phyloP scores from a whole-genome alignment of 2,113 vertebrate species.

The Sinocyclocheilus maitianheensis region DNA sequence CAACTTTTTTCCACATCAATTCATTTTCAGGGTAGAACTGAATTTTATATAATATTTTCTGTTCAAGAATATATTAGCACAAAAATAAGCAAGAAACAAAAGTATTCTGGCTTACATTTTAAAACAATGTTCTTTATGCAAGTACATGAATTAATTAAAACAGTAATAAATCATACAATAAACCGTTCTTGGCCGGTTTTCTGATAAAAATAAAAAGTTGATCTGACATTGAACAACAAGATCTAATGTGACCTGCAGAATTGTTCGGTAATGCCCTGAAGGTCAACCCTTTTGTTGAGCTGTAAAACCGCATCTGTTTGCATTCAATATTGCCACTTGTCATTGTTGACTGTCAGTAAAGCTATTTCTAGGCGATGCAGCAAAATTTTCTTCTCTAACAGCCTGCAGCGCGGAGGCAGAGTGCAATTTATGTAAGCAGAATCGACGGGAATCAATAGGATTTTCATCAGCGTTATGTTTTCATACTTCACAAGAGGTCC shows the following conservation, averaged over 20 bases:
- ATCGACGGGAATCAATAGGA: constrained; percentile 72
- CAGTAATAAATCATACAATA: not conserved
- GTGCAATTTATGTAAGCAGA: constrained; percentile 74
- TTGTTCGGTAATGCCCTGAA: not conserved
- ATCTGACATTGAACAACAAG: not conserved
- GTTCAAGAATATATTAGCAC: constrained; percentile 6
- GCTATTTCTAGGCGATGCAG: constrained; percentile 60
- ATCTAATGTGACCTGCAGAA: not conserved
- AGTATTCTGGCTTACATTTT: constrained; percentile 16
- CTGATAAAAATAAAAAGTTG: not conserved
- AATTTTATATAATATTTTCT: not conserved
- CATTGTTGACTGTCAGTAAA: constrained; percentile 50
- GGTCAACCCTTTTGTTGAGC: constrained; percentile 36
- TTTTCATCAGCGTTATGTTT: constrained; percentile 80
- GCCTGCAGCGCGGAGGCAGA: constrained; percentile 62
- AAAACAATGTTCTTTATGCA: not conserved
- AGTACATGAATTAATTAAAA: constrained; percentile 27
- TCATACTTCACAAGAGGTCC: constrained; percentile 68
- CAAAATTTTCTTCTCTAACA: constrained; percentile 62
- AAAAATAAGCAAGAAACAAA: constrained; percentile 8
- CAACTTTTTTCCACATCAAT: not conserved
- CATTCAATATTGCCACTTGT: constrained; percentile 41
- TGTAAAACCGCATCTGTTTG: constrained; percentile 30
- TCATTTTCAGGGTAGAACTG: too few relatives aligned
- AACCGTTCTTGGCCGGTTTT: too few relatives aligned